Evolutionary conservation across 2,797 vertebrate genomes (phyloP), one percentile per base, ranked within the genome.

Genomic region (Labroides dimidiatus): DNA sequence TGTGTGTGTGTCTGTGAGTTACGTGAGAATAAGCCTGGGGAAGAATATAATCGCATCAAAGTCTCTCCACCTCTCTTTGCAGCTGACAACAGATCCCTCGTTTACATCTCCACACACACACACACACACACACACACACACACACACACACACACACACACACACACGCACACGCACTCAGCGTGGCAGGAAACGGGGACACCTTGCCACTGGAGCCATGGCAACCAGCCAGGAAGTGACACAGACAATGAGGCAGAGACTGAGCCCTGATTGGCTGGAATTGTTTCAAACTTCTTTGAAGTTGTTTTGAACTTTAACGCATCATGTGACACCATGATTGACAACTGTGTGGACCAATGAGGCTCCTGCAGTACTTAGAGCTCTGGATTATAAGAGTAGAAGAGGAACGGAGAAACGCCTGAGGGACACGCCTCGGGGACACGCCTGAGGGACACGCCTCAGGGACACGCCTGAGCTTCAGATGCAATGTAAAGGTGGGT

Each of bases 151-250:
- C 59, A 50, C 60, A 74, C 64, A 5, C n/a, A 19, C 43, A 20
- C 19, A 47, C 47, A 39, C 37, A 39, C 68, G 66, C 64, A 64
- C 45, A 56, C 50, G 16, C 72, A 43, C 33, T 0, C 62, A 24
- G n/a, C 4, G 14, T 56, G 66, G 62, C 67, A 84, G 73, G 75
- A 86, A 91, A 90, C 51, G 44, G 85, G 89, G 88, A 87, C 88
- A 90, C 81, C 84, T 88, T 84, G 75, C 87, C 84, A 73, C 64
- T 87, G 81, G 75, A 87, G 81, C 88, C 89, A 91, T 93, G 91
- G 91, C 85, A 92, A 93, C 91, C 87, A 84, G 80, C 89, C 87
- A 90, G 87, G 78, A 89, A 89, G 81, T 77, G 87, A 84, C 69
- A 82, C 65, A 58, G 52, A 10, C 17, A 9, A 8, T 17, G 27